Conservation (phyloP, 2,113 vertebrate species). For the Carollia perspicillata region DNA sequence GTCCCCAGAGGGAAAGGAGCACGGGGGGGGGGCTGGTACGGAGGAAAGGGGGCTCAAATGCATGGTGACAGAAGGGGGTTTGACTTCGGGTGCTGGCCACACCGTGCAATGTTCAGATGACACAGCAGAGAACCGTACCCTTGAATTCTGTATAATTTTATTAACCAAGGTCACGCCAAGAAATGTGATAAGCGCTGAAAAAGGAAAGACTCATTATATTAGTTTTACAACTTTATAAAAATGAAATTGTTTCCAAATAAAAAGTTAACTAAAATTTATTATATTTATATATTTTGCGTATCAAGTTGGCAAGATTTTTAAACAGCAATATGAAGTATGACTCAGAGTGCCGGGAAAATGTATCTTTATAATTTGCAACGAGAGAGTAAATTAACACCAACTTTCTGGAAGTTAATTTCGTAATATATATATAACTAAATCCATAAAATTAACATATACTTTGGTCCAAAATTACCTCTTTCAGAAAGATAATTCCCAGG, state of each 20-base stretch:
- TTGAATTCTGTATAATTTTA: not conserved
- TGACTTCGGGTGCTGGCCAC: not conserved
- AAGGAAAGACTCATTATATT: not conserved
- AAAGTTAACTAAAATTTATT: not conserved
- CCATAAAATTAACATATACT: not conserved
- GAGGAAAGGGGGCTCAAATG: not conserved
- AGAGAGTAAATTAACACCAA: not conserved
- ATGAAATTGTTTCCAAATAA: not conserved
- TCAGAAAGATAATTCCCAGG: not conserved
- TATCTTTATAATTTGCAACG: not conserved
- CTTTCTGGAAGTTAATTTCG: not conserved
- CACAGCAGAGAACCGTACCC: not conserved
- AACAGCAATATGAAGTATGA: not conserved
- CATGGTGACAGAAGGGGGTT: not conserved
- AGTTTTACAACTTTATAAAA: not conserved
- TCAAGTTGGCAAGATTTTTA: not conserved
- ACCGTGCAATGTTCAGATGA: not conserved
- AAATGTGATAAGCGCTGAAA: not conserved
- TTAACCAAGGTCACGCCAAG: not conserved
- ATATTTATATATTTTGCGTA: not conserved
- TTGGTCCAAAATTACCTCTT: not conserved
- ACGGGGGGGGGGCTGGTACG: not conserved
- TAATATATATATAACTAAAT: not conserved
- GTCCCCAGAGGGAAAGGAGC: no score
- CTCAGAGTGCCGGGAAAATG: not conserved